Conservation (phyloP, 2,888 invertebrate genomes). For the Hemaris fuciformis region DNA sequence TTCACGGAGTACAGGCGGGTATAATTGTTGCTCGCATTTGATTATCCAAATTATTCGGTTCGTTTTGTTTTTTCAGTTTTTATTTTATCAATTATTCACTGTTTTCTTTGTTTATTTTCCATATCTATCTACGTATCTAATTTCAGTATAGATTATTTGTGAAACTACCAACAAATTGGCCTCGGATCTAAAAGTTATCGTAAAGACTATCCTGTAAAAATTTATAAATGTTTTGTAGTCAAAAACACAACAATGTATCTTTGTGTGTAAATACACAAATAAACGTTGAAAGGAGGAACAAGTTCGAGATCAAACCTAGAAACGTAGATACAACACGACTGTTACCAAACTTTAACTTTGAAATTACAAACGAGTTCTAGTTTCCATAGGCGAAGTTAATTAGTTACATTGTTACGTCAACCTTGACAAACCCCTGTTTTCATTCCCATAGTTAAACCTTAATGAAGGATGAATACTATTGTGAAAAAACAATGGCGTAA, state of each 20-base stretch:
- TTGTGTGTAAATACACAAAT: too few species aligned
- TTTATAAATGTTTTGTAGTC: too few species aligned
- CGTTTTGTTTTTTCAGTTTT: too few species aligned
- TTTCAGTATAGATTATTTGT: too few species aligned
- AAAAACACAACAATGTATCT: too few species aligned
- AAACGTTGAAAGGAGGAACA: not conserved
- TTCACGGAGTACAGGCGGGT: not conserved
- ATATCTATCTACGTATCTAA: too few species aligned
- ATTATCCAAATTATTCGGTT: too few species aligned
- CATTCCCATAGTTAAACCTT: slow-evolving; percentile 48
- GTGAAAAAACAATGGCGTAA: slow-evolving; percentile 41
- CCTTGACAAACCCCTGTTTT: slow-evolving; percentile 49
- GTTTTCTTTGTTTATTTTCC: too few species aligned
- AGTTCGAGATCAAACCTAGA: not conserved
- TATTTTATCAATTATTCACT: too few species aligned
- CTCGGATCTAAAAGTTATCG: too few species aligned
- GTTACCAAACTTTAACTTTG: not conserved
- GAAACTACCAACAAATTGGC: too few species aligned
- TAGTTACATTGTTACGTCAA: slow-evolving; percentile 55
- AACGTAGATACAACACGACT: not conserved
- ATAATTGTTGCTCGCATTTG: not conserved
- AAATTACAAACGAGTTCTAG: not conserved
- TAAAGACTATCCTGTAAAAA: too few species aligned
- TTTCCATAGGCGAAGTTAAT: slow-evolving; percentile 38
- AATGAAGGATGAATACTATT: slow-evolving; percentile 44